These are phyloP conservation scores for Rhineura floridana DNA, from an alignment of 2,113 vertebrate species.

Conservation along the genomic window DNA sequence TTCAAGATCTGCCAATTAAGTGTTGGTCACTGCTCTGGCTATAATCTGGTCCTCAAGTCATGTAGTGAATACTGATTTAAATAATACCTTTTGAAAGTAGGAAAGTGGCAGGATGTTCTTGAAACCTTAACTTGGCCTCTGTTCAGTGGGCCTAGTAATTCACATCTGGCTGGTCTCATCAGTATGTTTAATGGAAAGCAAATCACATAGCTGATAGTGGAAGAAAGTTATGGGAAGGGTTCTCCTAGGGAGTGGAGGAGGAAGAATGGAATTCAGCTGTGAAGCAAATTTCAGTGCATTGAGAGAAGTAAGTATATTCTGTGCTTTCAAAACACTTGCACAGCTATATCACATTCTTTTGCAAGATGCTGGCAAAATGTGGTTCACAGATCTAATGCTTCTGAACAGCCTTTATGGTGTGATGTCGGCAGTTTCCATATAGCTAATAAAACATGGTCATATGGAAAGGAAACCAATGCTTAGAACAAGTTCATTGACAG, in stretches of 20 bases:
- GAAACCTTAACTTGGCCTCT: neutral
- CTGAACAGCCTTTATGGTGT: neutral
- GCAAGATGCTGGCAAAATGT: neutral
- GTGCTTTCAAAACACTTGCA: neutral
- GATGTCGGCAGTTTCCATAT: neutral
- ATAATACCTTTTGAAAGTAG: neutral
- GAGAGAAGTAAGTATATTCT: neutral
- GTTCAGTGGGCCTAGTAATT: neutral
- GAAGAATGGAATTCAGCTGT: constrained; percentile 49
- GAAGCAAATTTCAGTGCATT: constrained; percentile 24
- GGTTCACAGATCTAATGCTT: neutral
- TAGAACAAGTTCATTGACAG: neutral
- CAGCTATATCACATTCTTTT: neutral
- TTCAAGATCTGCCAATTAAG: neutral
- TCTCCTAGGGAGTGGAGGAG: constrained; percentile 29
- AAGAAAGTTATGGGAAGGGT: constrained; percentile 38
- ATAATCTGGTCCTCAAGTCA: constrained; percentile 8
- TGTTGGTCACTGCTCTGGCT: neutral
- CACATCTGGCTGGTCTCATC: constrained; percentile 25
- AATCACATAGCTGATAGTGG: constrained; percentile 8
- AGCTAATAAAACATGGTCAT: neutral
- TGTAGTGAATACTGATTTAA: constrained; percentile 17
- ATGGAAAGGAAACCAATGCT: neutral
- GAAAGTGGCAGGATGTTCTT: neutral
- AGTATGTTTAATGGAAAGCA: constrained; percentile 26